Base-by-base conservation (phyloP, 2,113 vertebrate species). In the Charadrius vociferus region DNA sequence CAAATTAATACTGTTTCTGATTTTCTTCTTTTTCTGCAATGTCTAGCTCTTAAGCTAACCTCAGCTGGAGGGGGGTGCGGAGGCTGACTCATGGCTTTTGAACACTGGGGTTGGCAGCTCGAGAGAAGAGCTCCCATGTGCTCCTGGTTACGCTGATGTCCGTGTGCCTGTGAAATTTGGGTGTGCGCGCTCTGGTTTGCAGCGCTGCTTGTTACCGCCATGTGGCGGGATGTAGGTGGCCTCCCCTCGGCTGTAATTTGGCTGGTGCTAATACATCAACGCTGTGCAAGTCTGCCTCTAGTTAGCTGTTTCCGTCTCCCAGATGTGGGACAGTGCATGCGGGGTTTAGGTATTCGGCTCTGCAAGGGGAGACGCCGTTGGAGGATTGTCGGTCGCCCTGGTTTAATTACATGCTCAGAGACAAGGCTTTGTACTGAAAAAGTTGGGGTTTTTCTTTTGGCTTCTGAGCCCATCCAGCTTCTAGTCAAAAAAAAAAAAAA, bases 221-320 rank as follows among this genome's bases (percentile, higher is more conserved):
- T 65, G 78, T 74, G 91, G 81, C 72, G 91, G 87, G 91, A 43
- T 78, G 83, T 79, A 81, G 87, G 95, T 93, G 93, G 87, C 93
- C 95, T 82, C 73, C 50, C 53, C 78, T 23, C 19, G 1, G 21
- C 81, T 92, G 71, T 77, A 10, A 5, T 58, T 84, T 77, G 81
- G 53, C 2, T 29, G 36, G 34, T 32, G 41, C 70, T 43, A 15
- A 41, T 68, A 5, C 58, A 82, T 66, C 81, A 85, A 5, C 53
- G 3, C 49, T 7, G 2, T 8, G 53, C 81, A 53, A 88, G 83
- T 80, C 88, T 96, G 97, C 74, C 81, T 77, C 43, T n/a, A 18
- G 34, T 93, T 88, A 94, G 58, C 50, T 26, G 45, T 66, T 80
- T 24, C 34, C 62, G 82, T 36, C 21, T 82, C 49, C 53, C 92